phyloP scores from a whole-genome alignment of 2,797 vertebrate genomes.

The Squalus acanthias region DNA sequence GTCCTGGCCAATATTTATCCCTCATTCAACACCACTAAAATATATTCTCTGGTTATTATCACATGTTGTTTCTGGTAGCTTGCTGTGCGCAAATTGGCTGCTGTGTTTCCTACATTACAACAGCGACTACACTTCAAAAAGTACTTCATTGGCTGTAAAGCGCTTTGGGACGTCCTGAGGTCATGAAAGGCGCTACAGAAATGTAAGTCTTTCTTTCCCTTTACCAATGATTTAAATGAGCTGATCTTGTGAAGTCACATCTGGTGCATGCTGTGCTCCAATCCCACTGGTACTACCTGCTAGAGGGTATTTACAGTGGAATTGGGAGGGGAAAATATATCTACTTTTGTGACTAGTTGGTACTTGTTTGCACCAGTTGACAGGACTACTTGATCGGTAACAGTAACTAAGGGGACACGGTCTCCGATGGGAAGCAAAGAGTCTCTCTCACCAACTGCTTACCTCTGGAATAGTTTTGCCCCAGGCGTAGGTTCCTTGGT shows the following conservation, averaged over 20 bases:
- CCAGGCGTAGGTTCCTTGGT: slow-evolving; percentile 43
- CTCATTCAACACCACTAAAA: no score
- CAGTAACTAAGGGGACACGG: not conserved
- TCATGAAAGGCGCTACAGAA: no score
- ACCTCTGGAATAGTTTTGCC: slow-evolving; percentile 50
- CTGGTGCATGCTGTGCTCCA: not conserved
- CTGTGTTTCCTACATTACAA: no score
- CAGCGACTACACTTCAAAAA: no score
- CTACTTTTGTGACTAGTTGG: not conserved
- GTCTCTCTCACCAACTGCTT: slow-evolving; percentile 38
- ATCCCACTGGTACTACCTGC: not conserved
- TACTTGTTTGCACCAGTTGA: not conserved
- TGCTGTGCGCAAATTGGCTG: no score
- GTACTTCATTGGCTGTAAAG: no score
- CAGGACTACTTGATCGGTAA: not conserved
- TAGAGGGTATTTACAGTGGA: not conserved
- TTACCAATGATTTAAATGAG: not conserved
- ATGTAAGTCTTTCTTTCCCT: no score
- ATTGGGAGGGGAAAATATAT: not conserved
- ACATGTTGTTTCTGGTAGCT: no score
- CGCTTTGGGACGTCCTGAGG: no score
- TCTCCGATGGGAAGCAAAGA: not conserved
- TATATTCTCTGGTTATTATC: no score
- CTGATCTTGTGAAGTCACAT: not conserved
- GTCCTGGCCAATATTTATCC: no score